These are phyloP conservation scores for Noctilio leporinus DNA, from an alignment of 2,113 vertebrate species.

Conservation along the genomic window DNA sequence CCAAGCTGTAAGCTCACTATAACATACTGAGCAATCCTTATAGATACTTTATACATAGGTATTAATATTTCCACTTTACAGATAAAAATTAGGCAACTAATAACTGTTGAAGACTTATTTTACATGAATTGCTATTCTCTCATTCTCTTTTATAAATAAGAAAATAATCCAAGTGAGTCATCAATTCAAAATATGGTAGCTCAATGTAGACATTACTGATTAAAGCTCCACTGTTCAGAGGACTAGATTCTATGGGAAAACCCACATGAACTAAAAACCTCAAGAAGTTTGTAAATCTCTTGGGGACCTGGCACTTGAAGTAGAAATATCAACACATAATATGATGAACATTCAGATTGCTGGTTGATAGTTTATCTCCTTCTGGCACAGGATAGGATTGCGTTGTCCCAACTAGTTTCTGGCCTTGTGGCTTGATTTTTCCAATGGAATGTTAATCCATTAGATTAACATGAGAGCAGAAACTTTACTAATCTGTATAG, in stretches of 20 bases:
- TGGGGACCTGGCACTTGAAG: not conserved
- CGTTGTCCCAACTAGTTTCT: not conserved
- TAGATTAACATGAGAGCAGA: not conserved
- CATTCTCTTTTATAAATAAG: not conserved
- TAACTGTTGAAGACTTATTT: not conserved
- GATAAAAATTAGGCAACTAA: not conserved
- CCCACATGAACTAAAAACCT: not conserved
- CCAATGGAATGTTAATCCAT: not conserved
- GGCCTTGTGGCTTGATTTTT: not conserved
- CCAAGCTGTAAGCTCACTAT: not conserved
- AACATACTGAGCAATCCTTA: not conserved
- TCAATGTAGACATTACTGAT: not conserved
- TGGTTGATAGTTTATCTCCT: not conserved
- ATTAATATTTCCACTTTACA: not conserved
- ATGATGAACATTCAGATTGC: not conserved
- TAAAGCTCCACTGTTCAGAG: not conserved
- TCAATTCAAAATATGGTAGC: not conserved
- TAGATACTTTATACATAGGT: not conserved
- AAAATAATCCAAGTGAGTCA: not conserved
- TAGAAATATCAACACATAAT: not conserved
- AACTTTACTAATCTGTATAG: not conserved
- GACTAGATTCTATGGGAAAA: not conserved
- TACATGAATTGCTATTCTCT: not conserved
- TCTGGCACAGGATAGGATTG: not conserved
- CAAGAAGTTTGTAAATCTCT: not conserved